Conservation (phyloP, 2,113 vertebrate species). For the Colinus virginianus region DNA sequence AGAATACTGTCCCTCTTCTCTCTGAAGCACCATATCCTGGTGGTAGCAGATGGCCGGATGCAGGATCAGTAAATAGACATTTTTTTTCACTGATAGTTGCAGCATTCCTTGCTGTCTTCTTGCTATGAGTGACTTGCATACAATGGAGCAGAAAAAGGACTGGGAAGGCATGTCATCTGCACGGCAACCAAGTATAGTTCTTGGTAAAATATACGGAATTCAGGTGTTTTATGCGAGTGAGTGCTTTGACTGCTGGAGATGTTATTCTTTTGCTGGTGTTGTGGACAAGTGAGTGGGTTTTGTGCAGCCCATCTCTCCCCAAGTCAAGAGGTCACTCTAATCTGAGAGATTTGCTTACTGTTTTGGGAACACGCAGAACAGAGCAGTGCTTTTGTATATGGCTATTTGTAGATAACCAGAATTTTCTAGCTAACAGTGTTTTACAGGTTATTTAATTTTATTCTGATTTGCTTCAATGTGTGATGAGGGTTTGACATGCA, state of each 20-base stretch:
- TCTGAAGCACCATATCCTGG: neutral
- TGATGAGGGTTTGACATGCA: no score
- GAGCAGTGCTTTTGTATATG: neutral
- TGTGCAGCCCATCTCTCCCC: neutral
- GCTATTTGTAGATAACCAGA: neutral
- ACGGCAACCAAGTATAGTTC: neutral
- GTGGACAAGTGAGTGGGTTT: neutral
- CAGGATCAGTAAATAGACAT: slow-evolving; percentile 14
- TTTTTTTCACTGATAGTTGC: neutral
- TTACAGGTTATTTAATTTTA: neutral
- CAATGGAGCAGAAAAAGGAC: neutral
- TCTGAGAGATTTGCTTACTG: neutral
- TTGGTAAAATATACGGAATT: neutral
- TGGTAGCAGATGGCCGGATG: neutral
- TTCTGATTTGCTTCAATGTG: neutral
- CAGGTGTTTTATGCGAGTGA: neutral
- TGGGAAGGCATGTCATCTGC: neutral
- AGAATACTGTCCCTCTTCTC: neutral
- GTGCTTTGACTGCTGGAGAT: neutral
- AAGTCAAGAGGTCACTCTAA: neutral
- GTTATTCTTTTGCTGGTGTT: neutral
- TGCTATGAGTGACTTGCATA: neutral
- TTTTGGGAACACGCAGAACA: neutral
- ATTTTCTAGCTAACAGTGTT: neutral
- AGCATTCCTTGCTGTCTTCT: neutral